Evolutionary conservation across 1,140 invertebrate species (phyloP).

Genomic region (Holotrichia oblita): DNA sequence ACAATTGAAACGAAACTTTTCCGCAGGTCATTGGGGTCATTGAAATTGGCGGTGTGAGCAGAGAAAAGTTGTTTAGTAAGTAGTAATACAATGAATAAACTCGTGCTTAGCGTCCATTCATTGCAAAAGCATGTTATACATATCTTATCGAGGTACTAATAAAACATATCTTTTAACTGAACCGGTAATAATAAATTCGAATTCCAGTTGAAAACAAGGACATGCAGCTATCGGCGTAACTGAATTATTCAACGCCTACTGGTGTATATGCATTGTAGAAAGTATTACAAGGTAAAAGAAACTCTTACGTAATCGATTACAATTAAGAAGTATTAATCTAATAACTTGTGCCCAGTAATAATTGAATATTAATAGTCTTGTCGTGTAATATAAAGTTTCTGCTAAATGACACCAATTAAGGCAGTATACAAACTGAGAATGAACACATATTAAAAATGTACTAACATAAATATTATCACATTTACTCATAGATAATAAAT

Average conservation of each 20-base stretch:
- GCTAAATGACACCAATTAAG: neutral
- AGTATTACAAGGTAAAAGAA: constrained; percentile 36
- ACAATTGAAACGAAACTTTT: constrained; percentile 18
- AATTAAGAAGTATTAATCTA: constrained; percentile 28
- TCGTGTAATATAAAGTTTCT: neutral
- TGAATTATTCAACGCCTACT: constrained; percentile 20
- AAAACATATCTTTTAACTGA: constrained; percentile 3
- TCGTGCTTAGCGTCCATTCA: neutral
- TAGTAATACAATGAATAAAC: neutral
- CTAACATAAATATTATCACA: neutral
- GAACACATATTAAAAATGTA: neutral
- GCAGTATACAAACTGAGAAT: neutral
- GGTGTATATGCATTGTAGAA: constrained; percentile 13
- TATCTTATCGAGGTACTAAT: neutral
- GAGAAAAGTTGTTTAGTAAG: neutral
- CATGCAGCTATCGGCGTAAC: neutral
- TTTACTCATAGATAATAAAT: neutral
- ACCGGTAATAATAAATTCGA: constrained; percentile 23
- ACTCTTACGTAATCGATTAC: constrained; percentile 28
- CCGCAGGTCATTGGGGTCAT: constrained; percentile 2
- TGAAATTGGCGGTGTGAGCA: neutral
- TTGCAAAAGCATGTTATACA: neutral
- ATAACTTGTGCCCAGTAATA: constrained; percentile 18
- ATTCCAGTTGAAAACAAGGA: constrained; percentile 28
- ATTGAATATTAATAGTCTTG: constrained; percentile 19